Percentiles rank a stretch among this genome's conserved stretches.
Evolutionary conservation across 2,888 invertebrate genomes (phyloP).

Genomic region (Cyclophora punctaria): DNA sequence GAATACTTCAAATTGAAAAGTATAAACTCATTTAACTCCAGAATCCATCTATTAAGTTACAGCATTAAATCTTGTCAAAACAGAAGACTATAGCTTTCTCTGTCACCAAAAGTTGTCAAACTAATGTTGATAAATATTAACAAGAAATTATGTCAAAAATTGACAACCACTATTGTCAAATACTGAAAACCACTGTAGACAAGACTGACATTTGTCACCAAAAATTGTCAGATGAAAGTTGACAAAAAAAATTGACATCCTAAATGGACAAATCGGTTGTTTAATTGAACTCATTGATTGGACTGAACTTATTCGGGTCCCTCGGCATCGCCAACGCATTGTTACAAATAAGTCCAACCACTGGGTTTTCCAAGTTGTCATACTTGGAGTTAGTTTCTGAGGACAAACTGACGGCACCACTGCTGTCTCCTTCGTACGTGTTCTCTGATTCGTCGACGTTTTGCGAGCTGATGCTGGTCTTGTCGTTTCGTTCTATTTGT

Average conservation of each 20-base stretch:
- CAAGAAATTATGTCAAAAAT: too few relatives aligned
- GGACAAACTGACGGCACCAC: constrained; percentile 63
- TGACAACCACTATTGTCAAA: too few relatives aligned
- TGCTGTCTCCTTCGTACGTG: constrained; percentile 64
- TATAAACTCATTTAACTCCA: too few relatives aligned
- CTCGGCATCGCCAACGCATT: constrained; percentile 47
- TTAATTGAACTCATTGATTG: constrained; percentile 50
- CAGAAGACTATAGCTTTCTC: too few relatives aligned
- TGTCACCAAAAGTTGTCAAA: too few relatives aligned
- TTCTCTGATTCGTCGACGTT: constrained; percentile 62
- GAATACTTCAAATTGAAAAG: too few relatives aligned
- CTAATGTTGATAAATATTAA: too few relatives aligned
- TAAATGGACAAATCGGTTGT: constrained; percentile 34
- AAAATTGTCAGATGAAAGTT: constrained; percentile 12
- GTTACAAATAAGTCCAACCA: constrained; percentile 59
- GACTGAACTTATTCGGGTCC: constrained; percentile 55
- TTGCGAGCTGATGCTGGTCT: constrained; percentile 60
- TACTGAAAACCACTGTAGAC: too few relatives aligned
- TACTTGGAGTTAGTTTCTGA: constrained; percentile 68
- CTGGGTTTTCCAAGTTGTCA: constrained; percentile 66
- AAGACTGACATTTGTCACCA: neutral
- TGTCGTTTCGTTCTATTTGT: constrained; percentile 42
- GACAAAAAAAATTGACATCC: constrained; percentile 24
- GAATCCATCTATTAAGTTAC: too few relatives aligned
- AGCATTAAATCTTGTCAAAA: too few relatives aligned